phyloP scores from a whole-genome alignment of 2,797 vertebrate species.

The Xenopus petersii region DNA sequence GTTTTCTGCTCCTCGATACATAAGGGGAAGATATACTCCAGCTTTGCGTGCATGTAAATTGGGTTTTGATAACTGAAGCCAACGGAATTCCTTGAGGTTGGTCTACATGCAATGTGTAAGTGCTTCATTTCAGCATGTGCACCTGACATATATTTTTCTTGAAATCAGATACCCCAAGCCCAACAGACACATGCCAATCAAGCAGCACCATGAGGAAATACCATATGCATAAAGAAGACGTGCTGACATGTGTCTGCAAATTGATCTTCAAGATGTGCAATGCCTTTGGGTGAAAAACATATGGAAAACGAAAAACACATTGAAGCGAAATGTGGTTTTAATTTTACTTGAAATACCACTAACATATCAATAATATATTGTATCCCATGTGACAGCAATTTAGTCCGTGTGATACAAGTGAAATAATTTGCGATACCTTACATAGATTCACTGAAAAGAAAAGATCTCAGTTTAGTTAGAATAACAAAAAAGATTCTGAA shows the following conservation, averaged over 20 bases:
- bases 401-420: background rate
- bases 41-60: slow-evolving; percentile 23
- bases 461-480: slow-evolving; percentile 1
- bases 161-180: slow-evolving; percentile 49
- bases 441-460: background rate
- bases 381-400: background rate
- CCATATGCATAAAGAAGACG: slow-evolving; percentile 33
- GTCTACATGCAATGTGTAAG: slow-evolving; percentile 37
- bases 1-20: background rate
- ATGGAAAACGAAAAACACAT: slow-evolving; percentile 11
- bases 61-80: background rate
- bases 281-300: slow-evolving; percentile 15
- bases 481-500: slow-evolving; percentile 4
- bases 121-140: slow-evolving; percentile 25
- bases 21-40: background rate
- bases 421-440: background rate
- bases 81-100: slow-evolving; percentile 41
- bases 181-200: slow-evolving; percentile 57
- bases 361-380: fast-evolving
- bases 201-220: slow-evolving; percentile 43
- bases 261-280: slow-evolving; percentile 34
- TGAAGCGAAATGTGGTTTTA: slow-evolving; percentile 1
- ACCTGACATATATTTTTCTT: slow-evolving; percentile 59
- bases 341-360: slow-evolving; percentile 25
- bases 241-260: slow-evolving; percentile 45